Evolutionary conservation across 2,113 vertebrate genomes (phyloP).

Genomic region (Hypomesus transpacificus): DNA sequence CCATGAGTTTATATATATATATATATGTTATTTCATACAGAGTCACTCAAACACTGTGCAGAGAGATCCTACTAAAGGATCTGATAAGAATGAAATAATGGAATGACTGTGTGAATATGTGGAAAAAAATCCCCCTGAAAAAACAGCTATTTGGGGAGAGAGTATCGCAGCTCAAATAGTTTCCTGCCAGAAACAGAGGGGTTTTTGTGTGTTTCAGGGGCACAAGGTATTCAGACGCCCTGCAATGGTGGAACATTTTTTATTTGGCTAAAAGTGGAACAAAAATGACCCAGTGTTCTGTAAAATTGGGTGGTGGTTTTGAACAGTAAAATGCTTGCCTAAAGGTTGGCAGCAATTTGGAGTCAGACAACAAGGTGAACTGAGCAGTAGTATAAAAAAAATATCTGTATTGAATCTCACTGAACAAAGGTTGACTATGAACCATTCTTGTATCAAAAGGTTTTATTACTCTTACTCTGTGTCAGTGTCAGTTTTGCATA

Average conservation of each 20-base stretch:
- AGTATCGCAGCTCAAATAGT: conserved; percentile 35
- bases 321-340: not conserved
- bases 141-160: conserved; percentile 37
- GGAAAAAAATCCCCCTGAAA: conserved; percentile 8
- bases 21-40: not conserved
- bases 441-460: too few relatives aligned
- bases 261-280: conserved; percentile 24
- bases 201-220: conserved; percentile 58
- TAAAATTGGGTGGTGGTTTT: not conserved
- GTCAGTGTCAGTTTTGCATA: too few relatives aligned
- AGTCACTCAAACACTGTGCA: not conserved
- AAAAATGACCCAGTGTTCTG: conserved; percentile 44
- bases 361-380: conserved; percentile 14
- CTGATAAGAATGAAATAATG: conserved; percentile 23
- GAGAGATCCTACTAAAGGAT: not conserved
- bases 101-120: conserved; percentile 41
- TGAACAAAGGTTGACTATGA: too few relatives aligned
- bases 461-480: too few relatives aligned
- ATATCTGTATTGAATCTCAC: too few relatives aligned
- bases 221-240: conserved; percentile 4
- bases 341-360: conserved; percentile 2
- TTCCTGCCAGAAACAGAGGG: conserved; percentile 65
- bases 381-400: not conserved
- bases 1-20: not conserved
- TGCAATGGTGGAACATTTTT: conserved; percentile 27